A percentile compares a stretch with the other conserved stretches of the same genome.
These are phyloP conservation scores for Brevipalpus yothersi DNA, from an alignment of 1,140 invertebrate species.

Conservation along the genomic window DNA sequence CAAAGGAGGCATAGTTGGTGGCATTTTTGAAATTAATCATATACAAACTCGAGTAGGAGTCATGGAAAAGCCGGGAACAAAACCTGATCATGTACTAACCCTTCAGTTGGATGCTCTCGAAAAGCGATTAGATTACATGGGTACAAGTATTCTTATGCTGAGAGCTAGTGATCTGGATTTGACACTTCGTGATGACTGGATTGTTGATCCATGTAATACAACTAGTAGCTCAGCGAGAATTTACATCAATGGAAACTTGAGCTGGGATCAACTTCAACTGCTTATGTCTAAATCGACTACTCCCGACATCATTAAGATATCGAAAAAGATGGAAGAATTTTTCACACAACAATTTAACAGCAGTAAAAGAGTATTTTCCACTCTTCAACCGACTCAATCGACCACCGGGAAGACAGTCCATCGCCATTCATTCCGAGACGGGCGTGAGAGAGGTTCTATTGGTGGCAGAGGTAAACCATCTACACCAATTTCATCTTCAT, in stretches of 20 bases:
- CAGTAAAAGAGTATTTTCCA: slow-evolving; percentile 65
- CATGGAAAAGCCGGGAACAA: slow-evolving; percentile 58
- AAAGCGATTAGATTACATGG: slow-evolving; percentile 82
- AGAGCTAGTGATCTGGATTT: slow-evolving; percentile 53
- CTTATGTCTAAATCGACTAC: slow-evolving; percentile 90
- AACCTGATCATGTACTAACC: slow-evolving; percentile 67
- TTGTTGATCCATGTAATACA: slow-evolving; percentile 23
- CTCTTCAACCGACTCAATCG: slow-evolving; percentile 38
- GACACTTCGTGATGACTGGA: slow-evolving; percentile 58
- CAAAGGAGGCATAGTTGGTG: slow-evolving; percentile 84
- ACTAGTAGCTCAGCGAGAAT: slow-evolving; percentile 48
- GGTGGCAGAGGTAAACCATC: slow-evolving; percentile 10
- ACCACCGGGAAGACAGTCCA: background rate
- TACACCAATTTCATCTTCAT: background rate
- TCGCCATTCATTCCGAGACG: background rate
- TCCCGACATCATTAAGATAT: slow-evolving; percentile 85
- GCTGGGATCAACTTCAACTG: slow-evolving; percentile 83
- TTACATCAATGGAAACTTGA: slow-evolving; percentile 70
- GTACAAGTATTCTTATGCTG: slow-evolving; percentile 55
- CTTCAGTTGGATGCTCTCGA: slow-evolving; percentile 59
- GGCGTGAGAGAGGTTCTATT: slow-evolving; percentile 19
- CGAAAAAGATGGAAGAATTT: slow-evolving; percentile 83
- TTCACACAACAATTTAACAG: slow-evolving; percentile 85
- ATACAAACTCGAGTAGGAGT: slow-evolving; percentile 72
- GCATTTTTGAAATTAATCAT: slow-evolving; percentile 65